Base-by-base conservation (phyloP, 2,113 vertebrate genomes). In the Chionodraco myersi region DNA sequence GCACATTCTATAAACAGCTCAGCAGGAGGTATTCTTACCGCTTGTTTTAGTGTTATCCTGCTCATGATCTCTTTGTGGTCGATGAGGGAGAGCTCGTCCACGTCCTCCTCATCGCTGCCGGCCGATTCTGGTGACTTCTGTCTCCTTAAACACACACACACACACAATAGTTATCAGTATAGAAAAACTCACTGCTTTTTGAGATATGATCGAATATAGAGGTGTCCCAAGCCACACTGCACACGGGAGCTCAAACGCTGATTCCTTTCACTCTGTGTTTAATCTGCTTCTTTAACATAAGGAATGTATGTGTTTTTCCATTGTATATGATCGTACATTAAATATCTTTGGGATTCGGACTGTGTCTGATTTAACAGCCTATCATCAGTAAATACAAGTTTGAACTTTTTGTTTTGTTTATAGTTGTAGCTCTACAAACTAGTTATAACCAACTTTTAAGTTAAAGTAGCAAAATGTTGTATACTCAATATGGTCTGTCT, bases 11-110 rank as follows among this genome's bases (percentile, higher is more conserved):
- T 60, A 80, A 78, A 66, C 30, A 63, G 54, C 2, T 8, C 23
- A 16, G 59, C 48, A 73, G 34, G 30, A 26, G 44, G 54, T 1
- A 3, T 18, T 36, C 94, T 81, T 81, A 99, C 98, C 95, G 98
- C 97, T 75, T 97, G 97, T 90, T 99, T 99, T 88, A 98, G 92
- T 0, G 97, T 99, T 92, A 99, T 92, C 83, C 96, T 95, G 53
- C 94, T 86, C 97, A 99, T 98, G 23, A 99, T 98, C 89, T 99
- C 98, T 65, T 90, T 97, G 94, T 99, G 98, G 92, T 99, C 97
- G 0, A 97, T 96, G 49, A 99, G 96, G 21, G 97, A 98, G 4
- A 99, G 95, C 87, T 99, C 98, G 5, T 99, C 97, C 1, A 96
- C 95, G n/a, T 98, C 97, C 69, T 98, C 97, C 47, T 92, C 91